phyloP scores from a whole-genome alignment of 2,113 vertebrate genomes.

The Patagioenas fasciata region DNA sequence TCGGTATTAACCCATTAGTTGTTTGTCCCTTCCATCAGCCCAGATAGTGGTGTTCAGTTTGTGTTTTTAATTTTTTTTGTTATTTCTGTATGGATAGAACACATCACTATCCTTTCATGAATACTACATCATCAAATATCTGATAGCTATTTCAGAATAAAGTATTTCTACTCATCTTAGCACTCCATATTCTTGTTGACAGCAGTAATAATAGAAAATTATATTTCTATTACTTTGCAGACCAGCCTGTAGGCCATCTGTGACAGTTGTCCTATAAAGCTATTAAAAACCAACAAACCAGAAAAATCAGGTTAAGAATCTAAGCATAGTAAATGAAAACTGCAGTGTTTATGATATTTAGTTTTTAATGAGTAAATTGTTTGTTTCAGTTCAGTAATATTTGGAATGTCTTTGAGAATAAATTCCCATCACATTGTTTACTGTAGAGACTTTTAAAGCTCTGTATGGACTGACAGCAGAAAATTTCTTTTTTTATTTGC shows the following conservation, averaged over 20 bases:
- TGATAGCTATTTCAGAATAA: neutral
- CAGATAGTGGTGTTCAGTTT: neutral
- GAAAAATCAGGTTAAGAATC: neutral
- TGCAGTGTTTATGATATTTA: neutral
- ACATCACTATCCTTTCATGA: neutral
- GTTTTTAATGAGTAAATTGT: neutral
- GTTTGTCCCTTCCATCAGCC: neutral
- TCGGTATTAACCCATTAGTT: neutral
- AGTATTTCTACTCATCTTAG: neutral
- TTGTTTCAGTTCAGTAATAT: conserved; percentile 2
- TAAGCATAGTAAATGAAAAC: neutral
- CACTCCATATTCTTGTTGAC: neutral
- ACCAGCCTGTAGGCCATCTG: neutral
- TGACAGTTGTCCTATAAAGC: neutral
- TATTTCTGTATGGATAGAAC: neutral
- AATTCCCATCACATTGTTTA: neutral
- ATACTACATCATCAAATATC: neutral
- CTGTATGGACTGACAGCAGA: neutral
- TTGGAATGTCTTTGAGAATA: neutral
- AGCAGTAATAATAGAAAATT: neutral
- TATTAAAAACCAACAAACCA: neutral
- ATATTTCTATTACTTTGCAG: neutral
- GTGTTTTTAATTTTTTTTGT: neutral
- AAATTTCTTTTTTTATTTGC: conserved; percentile 17
- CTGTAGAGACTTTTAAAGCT: neutral